These are phyloP conservation scores for Acrossocheilus wenchowensis DNA, from an alignment of 2,797 vertebrate species.

Conservation along the genomic window DNA sequence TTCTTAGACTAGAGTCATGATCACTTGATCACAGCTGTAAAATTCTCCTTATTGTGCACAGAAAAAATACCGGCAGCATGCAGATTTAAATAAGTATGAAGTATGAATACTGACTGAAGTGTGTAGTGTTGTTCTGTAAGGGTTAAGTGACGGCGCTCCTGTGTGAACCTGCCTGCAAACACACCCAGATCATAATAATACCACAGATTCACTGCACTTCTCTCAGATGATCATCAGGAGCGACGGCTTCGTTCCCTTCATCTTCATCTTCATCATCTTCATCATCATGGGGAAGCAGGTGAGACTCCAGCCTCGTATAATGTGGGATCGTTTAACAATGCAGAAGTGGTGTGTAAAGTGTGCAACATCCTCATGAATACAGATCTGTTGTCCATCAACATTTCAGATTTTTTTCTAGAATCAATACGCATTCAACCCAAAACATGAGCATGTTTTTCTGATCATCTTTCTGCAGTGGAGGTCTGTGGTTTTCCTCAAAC, in stretches of 20 bases:
- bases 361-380: background rate
- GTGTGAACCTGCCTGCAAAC: slow-evolving; percentile 24
- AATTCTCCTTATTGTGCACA: background rate
- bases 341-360: background rate
- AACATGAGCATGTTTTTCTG: background rate
- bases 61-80: background rate
- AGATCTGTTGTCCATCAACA: background rate
- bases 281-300: slow-evolving; percentile 30
- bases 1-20: background rate
- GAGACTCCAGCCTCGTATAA: background rate
- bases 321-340: background rate
- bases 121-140: background rate
- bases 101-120: background rate
- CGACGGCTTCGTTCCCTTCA: background rate
- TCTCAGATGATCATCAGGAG: background rate
- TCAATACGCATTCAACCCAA: background rate
- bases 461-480: background rate
- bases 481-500: background rate
- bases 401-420: background rate
- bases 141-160: background rate
- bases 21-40: background rate
- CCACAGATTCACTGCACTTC: background rate
- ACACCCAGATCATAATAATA: slow-evolving; percentile 19
- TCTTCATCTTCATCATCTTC: background rate
- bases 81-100: background rate